Evolutionary conservation across 2,888 invertebrate species (phyloP).

Genomic region (Dynastes grantii): DNA sequence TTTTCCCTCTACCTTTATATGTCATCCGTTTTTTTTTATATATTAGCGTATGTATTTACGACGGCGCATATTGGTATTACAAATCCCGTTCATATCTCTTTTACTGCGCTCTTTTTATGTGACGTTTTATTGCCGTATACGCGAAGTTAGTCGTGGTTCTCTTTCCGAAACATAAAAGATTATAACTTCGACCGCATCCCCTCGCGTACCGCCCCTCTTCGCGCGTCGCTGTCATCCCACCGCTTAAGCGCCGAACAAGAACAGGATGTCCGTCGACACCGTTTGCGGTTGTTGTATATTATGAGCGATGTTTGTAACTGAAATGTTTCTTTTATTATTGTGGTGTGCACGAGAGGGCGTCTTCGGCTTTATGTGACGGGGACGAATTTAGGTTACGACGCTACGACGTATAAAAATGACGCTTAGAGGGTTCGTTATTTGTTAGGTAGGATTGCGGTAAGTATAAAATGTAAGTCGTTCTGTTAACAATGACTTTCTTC

Average conservation of each 20-base stretch:
- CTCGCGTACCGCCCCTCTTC: background rate
- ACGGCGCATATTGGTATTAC: conserved; percentile 26
- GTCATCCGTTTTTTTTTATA: conserved; percentile 10
- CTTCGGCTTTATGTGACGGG: conserved; percentile 28
- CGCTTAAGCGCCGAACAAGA: conserved; percentile 5
- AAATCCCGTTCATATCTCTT: conserved; percentile 41
- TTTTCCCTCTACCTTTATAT: background rate
- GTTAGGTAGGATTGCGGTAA: background rate
- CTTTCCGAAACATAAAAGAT: conserved; percentile 30
- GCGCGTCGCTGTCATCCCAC: background rate
- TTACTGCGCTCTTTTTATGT: conserved; percentile 33
- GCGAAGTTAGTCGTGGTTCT: conserved; percentile 18
- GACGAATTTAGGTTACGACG: conserved; percentile 26
- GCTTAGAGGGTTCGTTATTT: background rate
- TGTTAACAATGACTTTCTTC: no score
- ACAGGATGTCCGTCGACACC: conserved; percentile 26
- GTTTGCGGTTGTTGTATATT: conserved; percentile 22
- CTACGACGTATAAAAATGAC: conserved; percentile 10
- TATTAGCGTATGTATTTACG: conserved; percentile 33
- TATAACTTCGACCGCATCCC: conserved; percentile 19
- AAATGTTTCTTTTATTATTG: conserved; percentile 35
- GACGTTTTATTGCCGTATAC: conserved; percentile 37
- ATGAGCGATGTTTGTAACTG: conserved; percentile 33
- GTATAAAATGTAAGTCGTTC: no score
- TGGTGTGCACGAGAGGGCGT: background rate